A percentile compares a stretch with the other conserved stretches of the same genome.
Conservation (phyloP, 2,888 invertebrate genomes). For the Scaptodrosophila latifasciaeformis region DNA sequence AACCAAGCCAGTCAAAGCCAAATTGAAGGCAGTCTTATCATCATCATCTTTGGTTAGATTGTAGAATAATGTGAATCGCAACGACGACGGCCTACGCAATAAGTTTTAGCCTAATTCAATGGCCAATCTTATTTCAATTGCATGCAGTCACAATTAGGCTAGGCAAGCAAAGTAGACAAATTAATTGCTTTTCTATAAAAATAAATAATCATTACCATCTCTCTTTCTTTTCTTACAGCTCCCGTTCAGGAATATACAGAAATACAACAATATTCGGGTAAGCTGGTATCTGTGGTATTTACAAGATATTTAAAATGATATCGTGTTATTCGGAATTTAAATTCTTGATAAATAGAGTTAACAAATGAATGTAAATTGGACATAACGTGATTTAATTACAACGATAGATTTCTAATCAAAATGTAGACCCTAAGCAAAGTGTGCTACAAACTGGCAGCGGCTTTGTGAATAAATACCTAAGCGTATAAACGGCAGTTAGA, state of each 20-base stretch:
- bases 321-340: too few relatives aligned
- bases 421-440: too few relatives aligned
- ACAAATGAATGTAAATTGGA: too few relatives aligned
- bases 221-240: conserved; percentile 78
- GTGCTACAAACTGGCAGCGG: too few relatives aligned
- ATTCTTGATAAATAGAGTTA: not conserved
- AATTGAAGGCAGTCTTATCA: too few relatives aligned
- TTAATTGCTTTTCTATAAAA: conserved; percentile 57
- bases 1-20: too few relatives aligned
- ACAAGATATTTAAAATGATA: too few relatives aligned
- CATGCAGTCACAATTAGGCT: conserved; percentile 56
- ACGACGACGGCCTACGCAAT: conserved; percentile 54
- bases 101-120: conserved; percentile 15
- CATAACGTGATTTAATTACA: too few relatives aligned
- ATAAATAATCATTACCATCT: conserved; percentile 24
- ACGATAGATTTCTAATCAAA: too few relatives aligned
- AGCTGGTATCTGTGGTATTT: conserved; percentile 62
- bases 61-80: too few relatives aligned
- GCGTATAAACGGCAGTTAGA: conserved; percentile 17
- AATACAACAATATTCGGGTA: conserved; percentile 81
- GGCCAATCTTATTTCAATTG: conserved; percentile 47
- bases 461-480: too few relatives aligned
- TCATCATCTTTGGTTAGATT: too few relatives aligned
- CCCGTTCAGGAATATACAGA: conserved; percentile 80
- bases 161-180: conserved; percentile 48